Evolutionary conservation across 92 coral and sea anemone species (phyloP), one percentile per base, ranked within the genome.

Genomic region (Siderastrea radians): DNA sequence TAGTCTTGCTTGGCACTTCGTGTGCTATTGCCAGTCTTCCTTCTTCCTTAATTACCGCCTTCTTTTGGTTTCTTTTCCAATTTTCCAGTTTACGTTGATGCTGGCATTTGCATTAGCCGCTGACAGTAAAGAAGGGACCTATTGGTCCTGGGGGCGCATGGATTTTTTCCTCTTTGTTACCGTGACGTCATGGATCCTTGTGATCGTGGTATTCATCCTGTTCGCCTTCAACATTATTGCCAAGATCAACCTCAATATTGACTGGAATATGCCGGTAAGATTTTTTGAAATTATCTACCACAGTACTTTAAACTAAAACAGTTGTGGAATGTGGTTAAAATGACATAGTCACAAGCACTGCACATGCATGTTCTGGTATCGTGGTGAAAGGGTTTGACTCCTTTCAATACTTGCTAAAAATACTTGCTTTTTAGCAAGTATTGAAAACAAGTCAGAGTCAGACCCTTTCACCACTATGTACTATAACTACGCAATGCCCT

Each of bases 111-210:
- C 85, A 12, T 7, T 81, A 38, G 85, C 77, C 7, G 76, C 67
- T 17, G 68, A 69, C 76, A 3, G 3, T 16, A 49, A 4, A 6
- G 26, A 2, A 7, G 15, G 11, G 10, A 13, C 0, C 2, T 45
- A n/a, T n/a, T n/a, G 3, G 5, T 10, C 3, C 11, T 26, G 85
- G 61, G 95, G 96, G 13, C 76, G 93, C 72, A 95, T 91, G 84
- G 86, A 91, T 74, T 96, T 96, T 84, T 96, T 96, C 74, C 95
- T 93, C 66, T 96, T 96, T 86, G 98, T 92, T 13, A 95, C 99
- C 7, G 82, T 96, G n/a, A 93, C 96, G 38, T 77, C 96, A 16
- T 96, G 99, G 99, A 86, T 96, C 7, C 64, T 93, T 72, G 96
- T 95, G 10, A 95, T 95, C 49, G 86, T 81, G 5, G 72, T 95